phyloP scores from a whole-genome alignment of 2,888 invertebrate genomes.

The Craniophora ligustri region DNA sequence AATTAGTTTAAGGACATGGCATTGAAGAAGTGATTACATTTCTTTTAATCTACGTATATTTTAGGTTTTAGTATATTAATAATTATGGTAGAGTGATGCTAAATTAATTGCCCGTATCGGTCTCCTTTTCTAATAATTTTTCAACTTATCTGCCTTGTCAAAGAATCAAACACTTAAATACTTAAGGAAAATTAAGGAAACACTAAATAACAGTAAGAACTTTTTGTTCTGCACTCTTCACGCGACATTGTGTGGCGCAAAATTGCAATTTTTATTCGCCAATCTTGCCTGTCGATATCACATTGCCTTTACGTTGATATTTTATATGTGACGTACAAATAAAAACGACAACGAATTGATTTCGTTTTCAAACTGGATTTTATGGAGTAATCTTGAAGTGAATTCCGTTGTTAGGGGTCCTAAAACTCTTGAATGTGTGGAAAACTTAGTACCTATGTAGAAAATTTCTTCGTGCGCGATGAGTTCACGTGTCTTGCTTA shows the following conservation, averaged over 20 bases:
- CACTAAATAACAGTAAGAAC: slow-evolving; percentile 58
- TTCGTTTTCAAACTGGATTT: slow-evolving; percentile 29
- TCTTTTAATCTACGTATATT: neutral
- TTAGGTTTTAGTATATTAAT: neutral
- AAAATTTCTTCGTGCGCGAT: neutral
- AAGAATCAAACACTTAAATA: slow-evolving; percentile 55
- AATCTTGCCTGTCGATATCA: slow-evolving; percentile 21
- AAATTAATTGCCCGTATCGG: slow-evolving; percentile 43
- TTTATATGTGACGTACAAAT: slow-evolving; percentile 42
- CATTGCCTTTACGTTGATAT: slow-evolving; percentile 21
- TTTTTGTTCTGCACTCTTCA: slow-evolving; percentile 56
- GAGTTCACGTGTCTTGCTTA: slow-evolving; percentile 11
- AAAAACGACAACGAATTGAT: slow-evolving; percentile 28
- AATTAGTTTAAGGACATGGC: too few species aligned
- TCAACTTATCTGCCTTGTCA: slow-evolving; percentile 63
- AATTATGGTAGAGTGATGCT: slow-evolving; percentile 18
- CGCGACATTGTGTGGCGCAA: slow-evolving; percentile 42
- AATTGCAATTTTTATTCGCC: slow-evolving; percentile 45
- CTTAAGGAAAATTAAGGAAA: slow-evolving; percentile 51
- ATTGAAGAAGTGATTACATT: too few species aligned
- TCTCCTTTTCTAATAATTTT: slow-evolving; percentile 58
- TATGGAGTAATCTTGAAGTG: slow-evolving; percentile 35
- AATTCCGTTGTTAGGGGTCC: slow-evolving; percentile 34
- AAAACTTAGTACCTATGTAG: slow-evolving; percentile 3
- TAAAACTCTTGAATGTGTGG: slow-evolving; percentile 17